These are phyloP conservation scores for Vollenhovia emeryi DNA, from an alignment of 1,140 invertebrate species.

Conservation along the genomic window DNA sequence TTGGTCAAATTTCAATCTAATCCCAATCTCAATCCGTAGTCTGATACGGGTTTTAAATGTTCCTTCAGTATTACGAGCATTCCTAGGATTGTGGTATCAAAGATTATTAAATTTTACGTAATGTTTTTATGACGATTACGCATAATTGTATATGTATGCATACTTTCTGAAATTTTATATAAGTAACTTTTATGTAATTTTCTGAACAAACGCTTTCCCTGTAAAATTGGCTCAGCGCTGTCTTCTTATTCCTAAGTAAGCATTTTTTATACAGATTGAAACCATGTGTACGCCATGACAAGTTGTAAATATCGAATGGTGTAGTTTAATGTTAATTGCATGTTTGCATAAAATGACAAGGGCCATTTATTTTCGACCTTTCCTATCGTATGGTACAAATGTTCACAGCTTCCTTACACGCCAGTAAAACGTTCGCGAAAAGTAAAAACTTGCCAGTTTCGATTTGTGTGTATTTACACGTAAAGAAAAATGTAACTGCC, in stretches of 20 bases:
- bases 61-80: conserved; percentile 40
- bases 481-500: too few relatives aligned
- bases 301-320: not conserved
- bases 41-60: too few relatives aligned
- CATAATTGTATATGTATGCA: not conserved
- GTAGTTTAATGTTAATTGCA: not conserved
- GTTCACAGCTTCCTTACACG: not conserved
- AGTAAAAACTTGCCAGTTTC: too few relatives aligned
- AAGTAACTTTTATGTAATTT: not conserved
- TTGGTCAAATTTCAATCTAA: too few relatives aligned
- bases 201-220: not conserved
- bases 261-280: not conserved
- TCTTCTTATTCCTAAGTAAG: not conserved
- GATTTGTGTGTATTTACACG: too few relatives aligned
- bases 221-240: not conserved
- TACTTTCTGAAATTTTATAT: not conserved
- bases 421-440: not conserved
- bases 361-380: not conserved
- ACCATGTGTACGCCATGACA: not conserved
- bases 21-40: too few relatives aligned
- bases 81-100: not conserved
- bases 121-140: not conserved
- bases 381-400: not conserved
- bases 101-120: not conserved
- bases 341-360: not conserved